Conservation (phyloP, 1,140 invertebrate genomes). For the Caerostris extrusa region DNA sequence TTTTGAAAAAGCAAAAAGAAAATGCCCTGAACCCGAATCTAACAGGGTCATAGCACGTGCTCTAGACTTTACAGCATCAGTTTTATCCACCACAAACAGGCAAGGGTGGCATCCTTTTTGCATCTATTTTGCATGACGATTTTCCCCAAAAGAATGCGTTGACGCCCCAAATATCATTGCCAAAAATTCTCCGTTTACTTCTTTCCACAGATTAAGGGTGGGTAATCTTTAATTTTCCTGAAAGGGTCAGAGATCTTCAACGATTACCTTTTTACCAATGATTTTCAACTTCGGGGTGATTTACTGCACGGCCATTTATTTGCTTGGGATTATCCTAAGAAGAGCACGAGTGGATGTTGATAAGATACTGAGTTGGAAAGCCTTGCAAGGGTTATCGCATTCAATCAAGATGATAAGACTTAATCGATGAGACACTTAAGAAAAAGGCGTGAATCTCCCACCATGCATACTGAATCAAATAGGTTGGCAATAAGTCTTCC, state of each 20-base stretch:
- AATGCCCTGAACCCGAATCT: too few species aligned
- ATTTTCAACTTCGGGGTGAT: neutral
- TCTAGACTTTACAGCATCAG: too few species aligned
- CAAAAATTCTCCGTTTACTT: neutral
- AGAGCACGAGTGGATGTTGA: too few species aligned
- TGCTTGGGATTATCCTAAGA: neutral
- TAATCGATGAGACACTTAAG: too few species aligned
- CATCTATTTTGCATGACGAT: neutral
- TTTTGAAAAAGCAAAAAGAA: too few species aligned
- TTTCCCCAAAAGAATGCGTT: neutral
- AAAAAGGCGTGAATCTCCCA: too few species aligned
- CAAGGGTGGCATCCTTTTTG: neutral
- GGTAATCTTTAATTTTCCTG: neutral
- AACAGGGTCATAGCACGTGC: too few species aligned
- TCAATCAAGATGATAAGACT: too few species aligned
- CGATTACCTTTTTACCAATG: neutral
- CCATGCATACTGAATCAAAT: too few species aligned
- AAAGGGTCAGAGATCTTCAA: too few species aligned
- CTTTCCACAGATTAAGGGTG: neutral
- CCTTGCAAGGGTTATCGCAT: neutral
- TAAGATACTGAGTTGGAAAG: neutral
- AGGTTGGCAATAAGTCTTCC: too few species aligned
- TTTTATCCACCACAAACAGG: neutral
- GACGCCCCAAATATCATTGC: neutral
- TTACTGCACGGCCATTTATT: neutral